Base-by-base conservation (phyloP, 2,888 invertebrate species). In the Timandra comae region DNA sequence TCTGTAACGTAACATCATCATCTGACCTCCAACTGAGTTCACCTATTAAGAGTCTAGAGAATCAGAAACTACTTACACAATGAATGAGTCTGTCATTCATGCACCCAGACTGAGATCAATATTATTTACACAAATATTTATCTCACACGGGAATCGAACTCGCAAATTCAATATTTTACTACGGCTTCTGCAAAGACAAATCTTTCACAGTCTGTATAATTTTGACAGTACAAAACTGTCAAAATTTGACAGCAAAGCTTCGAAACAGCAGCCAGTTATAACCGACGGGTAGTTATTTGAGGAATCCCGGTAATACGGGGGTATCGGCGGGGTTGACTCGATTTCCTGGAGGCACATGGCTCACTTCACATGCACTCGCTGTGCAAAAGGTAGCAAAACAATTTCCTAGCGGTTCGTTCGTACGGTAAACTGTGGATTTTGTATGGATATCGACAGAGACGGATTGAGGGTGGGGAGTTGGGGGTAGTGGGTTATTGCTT, bases 401-500 rank as follows among this genome's bases (percentile, higher is more conserved):
- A 33, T 37, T 45, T 39, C 38, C 35, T 27, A 19, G 33, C 16
- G 21, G 31, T 22, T 27, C 47, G 35, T 29, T 38, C 45, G 28
- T 22, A 27, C 35, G 43, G 38, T 32, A 43, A 49, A 44, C 41
- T 31, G 35, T 33, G 43, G 41, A 39, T 43, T 46, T 43, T 24
- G 31, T 24, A 11, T 5, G 24, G 24, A 11, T 23, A 9, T 9
- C 10, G 7, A 11, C 12, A 27, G 23, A 16, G 30, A 27, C 3
- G 30, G 10, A 16, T 19, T 23, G 2, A 19, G 23, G 10, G 9
- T 5, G 19, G 16, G 10, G 9, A 3, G n/a, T 16, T 27, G 27
- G 10, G 8, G 2, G 3, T 9, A 9, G 10, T n/a, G n/a, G n/a
- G n/a, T n/a, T n/a, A n/a, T n/a, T n/a, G n/a, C n/a, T n/a, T n/a